These are phyloP conservation scores for Tapirus terrestris DNA, from an alignment of 2,113 vertebrate species.

Conservation along the genomic window DNA sequence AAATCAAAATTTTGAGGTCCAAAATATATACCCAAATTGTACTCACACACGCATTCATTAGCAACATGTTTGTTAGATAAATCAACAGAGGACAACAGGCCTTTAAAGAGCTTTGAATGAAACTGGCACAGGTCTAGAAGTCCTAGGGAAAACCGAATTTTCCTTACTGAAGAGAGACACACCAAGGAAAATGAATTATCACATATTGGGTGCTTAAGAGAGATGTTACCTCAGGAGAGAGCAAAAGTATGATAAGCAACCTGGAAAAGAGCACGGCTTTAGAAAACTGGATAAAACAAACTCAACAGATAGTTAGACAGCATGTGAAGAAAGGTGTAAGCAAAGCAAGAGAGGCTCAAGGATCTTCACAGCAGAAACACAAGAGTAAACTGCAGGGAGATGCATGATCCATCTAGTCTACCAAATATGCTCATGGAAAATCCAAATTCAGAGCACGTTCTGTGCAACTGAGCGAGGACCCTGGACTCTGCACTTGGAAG, in stretches of 20 bases:
- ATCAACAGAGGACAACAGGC: background rate
- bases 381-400: background rate
- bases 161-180: background rate
- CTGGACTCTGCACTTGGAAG: background rate
- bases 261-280: background rate
- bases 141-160: background rate
- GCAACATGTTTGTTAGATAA: background rate
- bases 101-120: background rate
- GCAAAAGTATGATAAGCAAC: background rate
- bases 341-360: background rate
- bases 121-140: background rate
- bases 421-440: background rate
- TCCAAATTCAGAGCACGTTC: background rate
- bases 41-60: background rate
- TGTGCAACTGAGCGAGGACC: background rate
- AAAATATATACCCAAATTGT: background rate
- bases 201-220: background rate
- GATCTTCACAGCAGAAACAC: background rate
- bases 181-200: background rate
- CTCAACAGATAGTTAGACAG: background rate
- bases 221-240: background rate
- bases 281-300: background rate
- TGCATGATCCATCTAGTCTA: background rate
- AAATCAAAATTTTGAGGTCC: background rate
- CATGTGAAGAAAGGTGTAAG: background rate